Conservation (phyloP, 2,888 invertebrate genomes). For the Melolontha melolontha region DNA sequence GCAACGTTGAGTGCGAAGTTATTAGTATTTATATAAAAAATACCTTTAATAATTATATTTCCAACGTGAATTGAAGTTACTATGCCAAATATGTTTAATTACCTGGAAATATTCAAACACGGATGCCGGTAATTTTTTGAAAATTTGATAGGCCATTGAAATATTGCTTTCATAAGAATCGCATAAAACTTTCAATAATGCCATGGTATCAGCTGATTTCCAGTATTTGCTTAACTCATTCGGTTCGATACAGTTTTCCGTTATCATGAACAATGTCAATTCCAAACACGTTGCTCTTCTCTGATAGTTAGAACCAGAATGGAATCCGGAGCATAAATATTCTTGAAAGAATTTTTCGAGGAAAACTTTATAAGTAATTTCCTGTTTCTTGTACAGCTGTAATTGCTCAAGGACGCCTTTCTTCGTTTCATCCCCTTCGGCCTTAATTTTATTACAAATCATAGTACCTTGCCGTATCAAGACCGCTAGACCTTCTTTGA, state of each 20-base stretch:
- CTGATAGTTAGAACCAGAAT: slow-evolving; percentile 57
- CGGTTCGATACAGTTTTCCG: slow-evolving; percentile 56
- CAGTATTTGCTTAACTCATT: slow-evolving; percentile 66
- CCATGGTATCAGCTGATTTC: slow-evolving; percentile 62
- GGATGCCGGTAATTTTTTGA: slow-evolving; percentile 26
- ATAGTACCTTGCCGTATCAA: slow-evolving; percentile 49
- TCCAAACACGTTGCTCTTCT: slow-evolving; percentile 57
- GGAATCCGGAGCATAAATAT: slow-evolving; percentile 49
- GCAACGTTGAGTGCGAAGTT: no score
- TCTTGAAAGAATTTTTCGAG: slow-evolving; percentile 46
- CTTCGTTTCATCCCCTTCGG: slow-evolving; percentile 33
- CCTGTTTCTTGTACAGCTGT: slow-evolving; percentile 39
- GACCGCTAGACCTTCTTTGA: slow-evolving; percentile 66
- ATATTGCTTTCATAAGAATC: slow-evolving; percentile 87
- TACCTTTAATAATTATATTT: no score
- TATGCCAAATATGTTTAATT: not conserved
- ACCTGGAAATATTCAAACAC: slow-evolving; percentile 38
- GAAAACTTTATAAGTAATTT: slow-evolving; percentile 50
- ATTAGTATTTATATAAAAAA: no score
- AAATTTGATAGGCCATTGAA: slow-evolving; percentile 65
- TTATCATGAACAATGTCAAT: slow-evolving; percentile 54
- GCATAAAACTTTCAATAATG: slow-evolving; percentile 46
- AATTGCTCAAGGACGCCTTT: slow-evolving; percentile 16
- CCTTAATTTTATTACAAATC: slow-evolving; percentile 43
- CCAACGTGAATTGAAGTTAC: no score